phyloP scores from a whole-genome alignment of 2,113 vertebrate species.

The Pelmatolapia mariae region DNA sequence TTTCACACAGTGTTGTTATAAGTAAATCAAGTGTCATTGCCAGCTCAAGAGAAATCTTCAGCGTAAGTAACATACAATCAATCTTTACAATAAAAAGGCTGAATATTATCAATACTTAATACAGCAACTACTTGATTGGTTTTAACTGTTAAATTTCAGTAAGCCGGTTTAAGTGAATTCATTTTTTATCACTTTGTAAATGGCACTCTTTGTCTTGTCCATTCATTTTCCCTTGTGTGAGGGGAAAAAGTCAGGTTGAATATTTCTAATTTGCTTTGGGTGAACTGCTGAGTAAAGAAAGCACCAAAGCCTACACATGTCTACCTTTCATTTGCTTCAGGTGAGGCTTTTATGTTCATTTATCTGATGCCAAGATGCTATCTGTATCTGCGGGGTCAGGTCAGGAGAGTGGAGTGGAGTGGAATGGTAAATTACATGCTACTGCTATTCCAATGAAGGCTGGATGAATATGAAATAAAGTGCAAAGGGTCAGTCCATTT shows the following conservation, averaged over 20 bases:
- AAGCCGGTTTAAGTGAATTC: neutral
- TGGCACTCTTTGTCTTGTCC: neutral
- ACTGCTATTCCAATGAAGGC: slow-evolving; percentile 29
- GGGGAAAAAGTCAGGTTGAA: neutral
- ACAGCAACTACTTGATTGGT: neutral
- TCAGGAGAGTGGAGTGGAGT: neutral
- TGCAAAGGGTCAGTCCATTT: slow-evolving; percentile 47
- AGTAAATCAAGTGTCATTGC: neutral
- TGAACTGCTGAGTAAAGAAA: neutral
- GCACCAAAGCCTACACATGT: neutral
- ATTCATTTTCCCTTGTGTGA: neutral
- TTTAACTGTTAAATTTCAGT: neutral
- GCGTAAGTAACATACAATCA: neutral
- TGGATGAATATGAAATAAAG: slow-evolving; percentile 61
- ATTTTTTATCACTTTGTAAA: neutral
- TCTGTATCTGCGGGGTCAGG: slow-evolving; percentile 18
- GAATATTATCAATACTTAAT: neutral
- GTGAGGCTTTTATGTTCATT: slow-evolving; percentile 29
- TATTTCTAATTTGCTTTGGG: neutral
- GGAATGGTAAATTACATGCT: slow-evolving; percentile 36
- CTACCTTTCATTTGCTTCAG: slow-evolving; percentile 9
- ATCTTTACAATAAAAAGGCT: neutral
- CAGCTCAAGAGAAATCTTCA: neutral
- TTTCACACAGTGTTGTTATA: neutral
- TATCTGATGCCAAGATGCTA: slow-evolving; percentile 30